Conservation (phyloP, 2,113 vertebrate genomes). For the Thalassarche chlororhynchos region DNA sequence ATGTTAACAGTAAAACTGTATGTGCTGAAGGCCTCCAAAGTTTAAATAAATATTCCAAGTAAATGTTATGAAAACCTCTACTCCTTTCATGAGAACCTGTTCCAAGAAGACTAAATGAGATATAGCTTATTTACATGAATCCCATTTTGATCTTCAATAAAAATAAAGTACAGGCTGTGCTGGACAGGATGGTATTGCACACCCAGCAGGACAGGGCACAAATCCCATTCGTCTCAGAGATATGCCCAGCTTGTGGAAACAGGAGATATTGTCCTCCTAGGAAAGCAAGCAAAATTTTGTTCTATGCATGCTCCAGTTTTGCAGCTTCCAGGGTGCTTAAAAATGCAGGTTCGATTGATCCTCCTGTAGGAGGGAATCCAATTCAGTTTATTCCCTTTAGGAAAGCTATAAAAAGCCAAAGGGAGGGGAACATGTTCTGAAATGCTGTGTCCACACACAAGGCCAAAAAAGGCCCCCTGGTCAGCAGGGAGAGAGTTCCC, state of each 20-base stretch:
- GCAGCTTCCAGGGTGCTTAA: not conserved
- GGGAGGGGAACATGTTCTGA: not conserved
- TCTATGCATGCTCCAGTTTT: not conserved
- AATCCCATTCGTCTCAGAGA: not conserved
- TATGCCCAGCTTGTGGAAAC: not conserved
- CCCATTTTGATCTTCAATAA: not conserved
- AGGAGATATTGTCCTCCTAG: not conserved
- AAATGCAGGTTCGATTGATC: not conserved
- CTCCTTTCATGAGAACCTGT: conserved; percentile 19
- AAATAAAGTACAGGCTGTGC: not conserved
- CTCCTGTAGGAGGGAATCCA: not conserved
- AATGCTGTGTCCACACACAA: not conserved
- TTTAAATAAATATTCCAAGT: conserved; percentile 65
- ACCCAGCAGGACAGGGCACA: not conserved
- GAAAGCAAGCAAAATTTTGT: not conserved
- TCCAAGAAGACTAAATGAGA: conserved; percentile 14
- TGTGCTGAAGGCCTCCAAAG: not conserved
- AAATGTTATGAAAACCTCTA: conserved; percentile 66
- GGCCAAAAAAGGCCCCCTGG: not conserved
- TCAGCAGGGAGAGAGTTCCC: not conserved
- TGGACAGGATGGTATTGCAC: not conserved
- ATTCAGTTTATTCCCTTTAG: not conserved
- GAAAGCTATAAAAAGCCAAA: not conserved
- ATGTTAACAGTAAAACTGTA: conserved; percentile 36
- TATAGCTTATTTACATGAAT: conserved; percentile 47